Evolutionary conservation across 2,888 invertebrate genomes (phyloP), one percentile per base, ranked within the genome.

Genomic region (Ecdyonurus torrentis): DNA sequence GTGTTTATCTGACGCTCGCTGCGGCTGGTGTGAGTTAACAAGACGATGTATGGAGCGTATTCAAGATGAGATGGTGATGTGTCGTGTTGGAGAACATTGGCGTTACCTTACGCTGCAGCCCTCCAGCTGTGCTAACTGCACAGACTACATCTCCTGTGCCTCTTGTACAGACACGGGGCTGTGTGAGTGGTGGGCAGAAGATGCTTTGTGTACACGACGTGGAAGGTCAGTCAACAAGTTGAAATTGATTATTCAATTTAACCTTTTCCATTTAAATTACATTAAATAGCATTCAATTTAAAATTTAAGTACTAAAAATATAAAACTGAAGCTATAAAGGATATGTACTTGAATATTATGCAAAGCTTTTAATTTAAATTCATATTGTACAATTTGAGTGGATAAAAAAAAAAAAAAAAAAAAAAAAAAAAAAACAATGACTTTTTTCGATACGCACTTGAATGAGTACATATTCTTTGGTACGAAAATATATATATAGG

Each of bases 181-280:
- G 53, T 96, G 95, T 75, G 95, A 96, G 75, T 96, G 95, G 95
- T 88, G 90, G 85, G 84, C 87, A 0, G 89, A 91, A 68, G 91
- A 91, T 71, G 91, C 92, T 0, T 81, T 86, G 23, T 96, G 95
- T 72, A 83, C 88, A 0, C 79, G 95, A 19, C 81, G 87, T 3
- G 92, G 92, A 0, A 82, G 77, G 70, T 70, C 64, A 55, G 68
- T 66, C 5, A 20, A 18, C 7, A 0, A 19, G 1, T 52, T 15
- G 1, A n/a, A 15, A 52, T 52, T 18, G n/a, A 1, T 20, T n/a
- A n/a, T n/a, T 52, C n/a, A n/a, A 1, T 18, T 18, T 1, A 52
- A 52, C 15, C 1, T 52, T 1, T 52, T 15, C 52, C 52, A 18
- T 52, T 52, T 52, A 18, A 18, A n/a, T 1, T n/a, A 52, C 15